Evolutionary conservation across 2,113 vertebrate genomes (phyloP), one percentile per base, ranked within the genome.

Genomic region (Sula dactylatra): DNA sequence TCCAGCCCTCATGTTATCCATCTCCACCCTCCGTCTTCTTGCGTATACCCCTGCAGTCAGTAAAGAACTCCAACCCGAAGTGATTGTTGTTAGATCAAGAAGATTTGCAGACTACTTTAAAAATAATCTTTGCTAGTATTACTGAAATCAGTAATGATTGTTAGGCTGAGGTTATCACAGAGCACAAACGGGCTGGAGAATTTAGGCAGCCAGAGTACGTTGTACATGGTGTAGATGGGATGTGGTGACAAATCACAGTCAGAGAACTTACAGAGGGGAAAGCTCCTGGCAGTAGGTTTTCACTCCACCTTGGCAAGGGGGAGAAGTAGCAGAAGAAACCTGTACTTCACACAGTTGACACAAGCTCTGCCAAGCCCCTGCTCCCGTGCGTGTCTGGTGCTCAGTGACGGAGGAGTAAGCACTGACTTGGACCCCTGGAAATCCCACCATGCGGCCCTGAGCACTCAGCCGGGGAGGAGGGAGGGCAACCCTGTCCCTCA

Each of bases 31-130:
- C 40, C 79, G 10, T 6, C 62, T 77, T 31, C 62, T n/a, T 49
- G 19, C 8, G 1, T 6, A 4, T 3, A 4, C 16, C 45, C 42
- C 61, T 52, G 40, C 14, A 42, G 56, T 9, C 2, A 9, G 27
- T 10, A 8, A 78, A 52, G 4, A 55, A 4, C n/a, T n/a, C 38
- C 64, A 80, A n/a, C 32, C 32, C 67, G 13, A 55, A 29, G 24
- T 1, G 19, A 58, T 21, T 14, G 0, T 26, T 0, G 0, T 13
- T 2, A 19, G 19, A 36, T 7, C 9, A 4, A 42, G 72, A 40
- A 77, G 16, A 13, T n/a, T 45, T 71, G 42, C 50, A 91, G 50
- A 29, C 17, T 26, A 4, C 18, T 70, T 61, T 14, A 38, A 36
- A 52, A 71, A 31, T 16, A 2, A 45, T 9, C 47, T 66, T 62